Conservation (phyloP, 1,140 invertebrate species). For the Sinella curviseta region DNA sequence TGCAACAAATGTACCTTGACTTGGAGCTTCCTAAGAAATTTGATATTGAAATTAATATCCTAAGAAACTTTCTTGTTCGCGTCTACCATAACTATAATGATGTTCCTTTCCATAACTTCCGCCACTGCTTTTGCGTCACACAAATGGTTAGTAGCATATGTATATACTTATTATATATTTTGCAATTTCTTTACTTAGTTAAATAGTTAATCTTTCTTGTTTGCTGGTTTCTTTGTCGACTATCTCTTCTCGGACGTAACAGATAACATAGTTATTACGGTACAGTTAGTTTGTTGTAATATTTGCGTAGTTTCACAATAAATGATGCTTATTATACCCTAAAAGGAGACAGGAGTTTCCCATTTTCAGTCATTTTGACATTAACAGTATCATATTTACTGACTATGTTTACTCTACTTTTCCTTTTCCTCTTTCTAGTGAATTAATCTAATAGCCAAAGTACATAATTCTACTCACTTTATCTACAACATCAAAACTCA, state of each 20-base stretch:
- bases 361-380: not conserved
- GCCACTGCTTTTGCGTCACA: conserved; percentile 84
- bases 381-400: not conserved
- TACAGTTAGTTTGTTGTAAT: no score
- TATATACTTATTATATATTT: not conserved
- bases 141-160: conserved; percentile 74
- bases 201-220: no score
- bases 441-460: no score
- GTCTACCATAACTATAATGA: conserved; percentile 88
- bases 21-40: conserved; percentile 74
- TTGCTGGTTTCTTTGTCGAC: no score
- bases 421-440: no score
- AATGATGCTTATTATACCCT: not conserved
- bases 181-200: not conserved
- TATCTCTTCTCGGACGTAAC: no score
- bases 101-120: conserved; percentile 87
- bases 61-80: conserved; percentile 72
- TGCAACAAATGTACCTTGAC: conserved; percentile 80
- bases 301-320: not conserved
- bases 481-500: no score
- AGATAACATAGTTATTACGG: no score
- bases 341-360: not conserved
- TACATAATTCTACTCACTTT: no score
- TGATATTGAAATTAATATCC: conserved; percentile 71
- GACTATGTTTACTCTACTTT: no score